Conservation (phyloP, 1,140 invertebrate species). For the Calosoma granatense region DNA sequence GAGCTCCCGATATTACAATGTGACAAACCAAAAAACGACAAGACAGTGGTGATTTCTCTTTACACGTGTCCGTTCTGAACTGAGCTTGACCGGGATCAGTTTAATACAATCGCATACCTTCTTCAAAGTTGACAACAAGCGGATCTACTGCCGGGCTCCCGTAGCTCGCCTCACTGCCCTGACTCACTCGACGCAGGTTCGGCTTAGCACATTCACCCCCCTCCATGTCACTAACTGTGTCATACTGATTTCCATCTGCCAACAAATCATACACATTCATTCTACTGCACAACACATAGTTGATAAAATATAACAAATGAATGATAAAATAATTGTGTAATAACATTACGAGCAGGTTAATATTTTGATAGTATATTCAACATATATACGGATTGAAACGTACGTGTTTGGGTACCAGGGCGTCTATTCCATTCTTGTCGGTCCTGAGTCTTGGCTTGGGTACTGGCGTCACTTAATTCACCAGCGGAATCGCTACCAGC, state of each 20-base stretch:
- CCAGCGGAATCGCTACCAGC: conserved; percentile 19
- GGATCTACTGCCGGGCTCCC: conserved; percentile 42
- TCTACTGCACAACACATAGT: not conserved
- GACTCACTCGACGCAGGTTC: conserved; percentile 17
- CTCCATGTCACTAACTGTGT: not conserved
- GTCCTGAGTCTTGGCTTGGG: conserved; percentile 13
- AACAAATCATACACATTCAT: not conserved
- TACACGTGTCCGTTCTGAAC: not conserved
- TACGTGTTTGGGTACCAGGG: too few relatives aligned
- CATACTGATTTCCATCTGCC: not conserved
- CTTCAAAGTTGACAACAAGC: conserved; percentile 63
- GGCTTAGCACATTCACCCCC: conserved; percentile 13
- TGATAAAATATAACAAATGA: not conserved
- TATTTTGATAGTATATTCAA: too few relatives aligned
- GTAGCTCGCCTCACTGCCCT: conserved; percentile 20
- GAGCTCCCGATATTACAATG: not conserved
- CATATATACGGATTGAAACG: too few relatives aligned
- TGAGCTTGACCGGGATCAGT: too few relatives aligned
- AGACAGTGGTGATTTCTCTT: not conserved
- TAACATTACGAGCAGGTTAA: conserved; percentile 8
- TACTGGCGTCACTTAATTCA: conserved; percentile 10
- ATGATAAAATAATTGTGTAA: not conserved
- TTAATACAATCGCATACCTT: conserved; percentile 57
- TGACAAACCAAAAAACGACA: conserved; percentile 1
- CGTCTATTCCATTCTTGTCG: conserved; percentile 15